Evolutionary conservation across 2,113 vertebrate species (phyloP).

Genomic region (Grammomys dolichurus): DNA sequence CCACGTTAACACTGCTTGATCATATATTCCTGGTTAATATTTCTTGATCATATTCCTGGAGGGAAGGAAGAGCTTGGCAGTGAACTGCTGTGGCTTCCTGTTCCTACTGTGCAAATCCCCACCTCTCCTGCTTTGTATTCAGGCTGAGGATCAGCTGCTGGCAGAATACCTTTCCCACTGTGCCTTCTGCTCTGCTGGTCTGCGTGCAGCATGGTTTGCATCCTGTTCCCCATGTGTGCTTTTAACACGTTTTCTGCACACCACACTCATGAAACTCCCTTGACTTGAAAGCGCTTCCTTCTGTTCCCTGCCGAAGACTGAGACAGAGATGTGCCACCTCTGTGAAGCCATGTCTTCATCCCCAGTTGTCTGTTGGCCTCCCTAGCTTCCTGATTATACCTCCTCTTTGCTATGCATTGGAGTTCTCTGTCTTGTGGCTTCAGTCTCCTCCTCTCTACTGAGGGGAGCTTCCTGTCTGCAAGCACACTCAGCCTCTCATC

Average conservation of each 20-base stretch:
- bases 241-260: neutral
- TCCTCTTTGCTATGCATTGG: neutral
- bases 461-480: neutral
- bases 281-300: neutral
- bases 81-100: neutral
- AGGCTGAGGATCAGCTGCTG: neutral
- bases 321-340: neutral
- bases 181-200: no score
- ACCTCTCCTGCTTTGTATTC: neutral
- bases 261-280: neutral
- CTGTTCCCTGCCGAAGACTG: neutral
- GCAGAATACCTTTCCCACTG: neutral
- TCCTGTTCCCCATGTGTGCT: neutral
- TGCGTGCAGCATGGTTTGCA: no score
- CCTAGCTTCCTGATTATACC: neutral
- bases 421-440: neutral
- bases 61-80: neutral
- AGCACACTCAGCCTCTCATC: neutral
- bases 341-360: fast-evolving
- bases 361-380: neutral
- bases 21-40: neutral
- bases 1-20: neutral
- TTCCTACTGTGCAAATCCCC: neutral
- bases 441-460: neutral
- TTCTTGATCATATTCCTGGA: neutral